Base-by-base conservation (phyloP, 2,888 invertebrate genomes). In the Priocnemis perturbator region DNA sequence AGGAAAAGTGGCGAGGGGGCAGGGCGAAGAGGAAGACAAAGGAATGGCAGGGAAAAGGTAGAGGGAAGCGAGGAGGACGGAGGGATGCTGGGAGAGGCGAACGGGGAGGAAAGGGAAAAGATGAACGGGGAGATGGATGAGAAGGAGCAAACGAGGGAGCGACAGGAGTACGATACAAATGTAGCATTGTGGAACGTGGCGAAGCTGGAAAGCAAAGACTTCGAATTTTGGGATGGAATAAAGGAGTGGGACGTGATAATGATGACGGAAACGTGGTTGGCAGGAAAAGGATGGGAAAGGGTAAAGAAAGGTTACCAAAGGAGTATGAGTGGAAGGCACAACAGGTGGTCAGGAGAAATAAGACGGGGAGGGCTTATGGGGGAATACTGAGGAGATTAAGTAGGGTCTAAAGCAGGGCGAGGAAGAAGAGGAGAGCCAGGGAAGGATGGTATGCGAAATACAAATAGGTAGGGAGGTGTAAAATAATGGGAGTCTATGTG, bases 121-220 rank as follows among this genome's bases (percentile, higher is more conserved):
- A 9, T 9, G 44, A 14, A 44, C 7, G 44, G 44, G 14, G 9
- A 44, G 44, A 44, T 9, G 44, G 44, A n/a, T n/a, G n/a, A n/a
- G n/a, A n/a, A n/a, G n/a, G n/a, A n/a, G n/a, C n/a, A n/a, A n/a
- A n/a, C n/a, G n/a, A n/a, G n/a, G n/a, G n/a, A 44, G 44, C n/a
- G n/a, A n/a, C n/a, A n/a, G n/a, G n/a, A n/a, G n/a, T n/a, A n/a
- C n/a, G n/a, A n/a, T n/a, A n/a, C n/a, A n/a, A n/a, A n/a, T n/a
- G 11, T 47, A 17, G 47, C n/a, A 3, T 47, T 47, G 2, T 55
- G 55, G 23, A 55, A 55, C 11, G 55, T 55, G 21, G 55, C 55
- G 21, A 23, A 21, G 3, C 3, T 55, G 21, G 23, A 5, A 23
- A 23, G 15, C 23, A 20, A 55, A 15, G 55, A 55, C 21, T 21